Percentiles rank a stretch among this genome's conserved stretches.
phyloP scores from a whole-genome alignment of 2,888 invertebrate genomes.

The Mactromeris polynyma region DNA sequence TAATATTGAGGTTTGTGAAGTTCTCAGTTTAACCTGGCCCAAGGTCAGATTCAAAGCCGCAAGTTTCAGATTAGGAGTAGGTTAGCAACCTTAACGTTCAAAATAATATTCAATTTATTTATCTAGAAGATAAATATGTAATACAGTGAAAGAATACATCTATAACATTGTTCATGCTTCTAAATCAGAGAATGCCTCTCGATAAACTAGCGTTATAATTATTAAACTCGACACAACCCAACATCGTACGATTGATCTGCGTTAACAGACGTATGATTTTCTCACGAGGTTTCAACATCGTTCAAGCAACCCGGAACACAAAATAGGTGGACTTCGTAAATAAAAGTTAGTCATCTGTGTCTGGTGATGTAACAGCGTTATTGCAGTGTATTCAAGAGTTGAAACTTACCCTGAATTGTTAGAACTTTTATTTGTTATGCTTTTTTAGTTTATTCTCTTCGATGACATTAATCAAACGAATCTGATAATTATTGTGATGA shows the following conservation, averaged over 20 bases:
- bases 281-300: conserved; percentile 12
- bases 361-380: conserved; percentile 1
- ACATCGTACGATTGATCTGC: conserved; percentile 46
- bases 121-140: too few relatives aligned
- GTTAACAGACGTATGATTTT: conserved; percentile 37
- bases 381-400: neutral
- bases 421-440: neutral
- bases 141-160: too few relatives aligned
- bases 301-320: conserved; percentile 27
- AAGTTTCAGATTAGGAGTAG: too few relatives aligned
- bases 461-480: neutral
- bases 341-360: neutral
- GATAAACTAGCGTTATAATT: neutral
- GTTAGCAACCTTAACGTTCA: too few relatives aligned
- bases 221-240: neutral
- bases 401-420: neutral
- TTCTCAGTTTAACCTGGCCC: too few relatives aligned
- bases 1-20: too few relatives aligned
- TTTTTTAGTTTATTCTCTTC: neutral
- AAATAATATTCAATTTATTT: too few relatives aligned
- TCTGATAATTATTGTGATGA: neutral
- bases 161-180: too few relatives aligned
- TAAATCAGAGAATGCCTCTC: neutral
- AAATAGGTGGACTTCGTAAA: conserved; percentile 23
- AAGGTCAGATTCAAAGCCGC: too few relatives aligned